phyloP scores from a whole-genome alignment of 53 echinoderm and acorn worm species.

The Holothuria scabra region DNA sequence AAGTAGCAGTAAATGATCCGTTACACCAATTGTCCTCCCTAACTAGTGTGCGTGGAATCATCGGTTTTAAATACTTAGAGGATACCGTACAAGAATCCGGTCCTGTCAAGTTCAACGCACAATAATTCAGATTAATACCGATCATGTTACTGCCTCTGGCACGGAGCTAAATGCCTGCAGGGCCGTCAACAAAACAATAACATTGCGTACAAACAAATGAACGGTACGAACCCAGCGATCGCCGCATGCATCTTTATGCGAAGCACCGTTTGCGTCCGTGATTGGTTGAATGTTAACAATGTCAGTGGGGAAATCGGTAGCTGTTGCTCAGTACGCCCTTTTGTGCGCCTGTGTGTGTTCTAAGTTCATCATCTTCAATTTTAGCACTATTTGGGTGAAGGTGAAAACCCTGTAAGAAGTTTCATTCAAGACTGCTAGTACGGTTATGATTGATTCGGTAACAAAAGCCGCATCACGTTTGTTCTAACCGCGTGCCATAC shows the following conservation, averaged over 20 bases:
- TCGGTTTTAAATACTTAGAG: no score
- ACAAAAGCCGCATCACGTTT: background rate
- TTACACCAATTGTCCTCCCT: no score
- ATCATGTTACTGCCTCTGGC: slow-evolving; percentile 28
- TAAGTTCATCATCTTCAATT: no score
- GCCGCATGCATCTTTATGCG: slow-evolving; percentile 18
- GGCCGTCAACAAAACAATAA: slow-evolving; percentile 25
- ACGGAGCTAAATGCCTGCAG: slow-evolving; percentile 9
- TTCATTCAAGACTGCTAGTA: no score
- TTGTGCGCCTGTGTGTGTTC: no score
- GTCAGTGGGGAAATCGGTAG: background rate
- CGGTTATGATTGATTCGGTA: background rate
- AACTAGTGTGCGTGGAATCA: no score
- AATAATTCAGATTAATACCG: slow-evolving; percentile 1
- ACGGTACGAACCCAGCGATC: slow-evolving; percentile 10
- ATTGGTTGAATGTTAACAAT: slow-evolving; percentile 40
- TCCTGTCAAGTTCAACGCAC: slow-evolving; percentile 18
- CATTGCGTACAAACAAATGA: slow-evolving; percentile 26
- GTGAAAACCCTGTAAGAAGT: no score
- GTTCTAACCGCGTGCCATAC: background rate
- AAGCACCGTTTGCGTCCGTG: background rate
- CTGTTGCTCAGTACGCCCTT: no score
- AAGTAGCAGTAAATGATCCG: no score
- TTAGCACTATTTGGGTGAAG: no score
- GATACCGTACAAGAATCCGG: no score